phyloP scores from a whole-genome alignment of 1,140 invertebrate genomes.

The Zaprionus lachaisei region DNA sequence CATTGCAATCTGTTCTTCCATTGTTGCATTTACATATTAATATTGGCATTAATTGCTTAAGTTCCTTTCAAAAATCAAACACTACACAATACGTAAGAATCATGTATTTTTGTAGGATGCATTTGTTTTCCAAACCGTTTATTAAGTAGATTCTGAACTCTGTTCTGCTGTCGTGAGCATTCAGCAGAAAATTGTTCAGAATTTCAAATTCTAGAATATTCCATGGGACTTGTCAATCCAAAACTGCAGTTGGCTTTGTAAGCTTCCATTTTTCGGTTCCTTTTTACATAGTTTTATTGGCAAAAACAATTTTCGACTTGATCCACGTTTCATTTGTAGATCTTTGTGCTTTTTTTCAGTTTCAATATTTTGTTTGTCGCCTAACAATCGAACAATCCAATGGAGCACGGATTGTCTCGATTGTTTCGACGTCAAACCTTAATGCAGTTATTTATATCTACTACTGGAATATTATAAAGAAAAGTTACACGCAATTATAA shows the following conservation, averaged over 20 bases:
- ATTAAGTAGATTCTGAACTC: conserved; percentile 57
- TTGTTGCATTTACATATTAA: conserved; percentile 59
- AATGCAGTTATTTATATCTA: conserved; percentile 38
- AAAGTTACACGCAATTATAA: conserved; percentile 32
- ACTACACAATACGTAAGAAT: conserved; percentile 37
- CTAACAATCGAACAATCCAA: conserved; percentile 49
- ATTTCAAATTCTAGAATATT: conserved; percentile 28
- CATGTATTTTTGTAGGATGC: conserved; percentile 54
- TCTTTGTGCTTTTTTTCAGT: conserved; percentile 11
- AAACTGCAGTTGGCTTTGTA: conserved; percentile 72
- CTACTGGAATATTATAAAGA: conserved; percentile 42
- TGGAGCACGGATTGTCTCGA: conserved; percentile 67
- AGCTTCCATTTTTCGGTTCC: conserved; percentile 6
- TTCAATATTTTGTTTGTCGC: conserved; percentile 13
- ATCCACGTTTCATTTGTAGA: conserved; percentile 33
- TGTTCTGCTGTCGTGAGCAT: conserved; percentile 84
- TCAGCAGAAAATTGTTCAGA: conserved; percentile 80
- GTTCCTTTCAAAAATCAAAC: conserved; percentile 9
- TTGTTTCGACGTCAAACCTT: conserved; percentile 25
- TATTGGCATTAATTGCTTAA: conserved; percentile 42
- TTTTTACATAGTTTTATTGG: not conserved
- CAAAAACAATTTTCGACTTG: conserved; percentile 57
- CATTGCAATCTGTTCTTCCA: conserved; percentile 68
- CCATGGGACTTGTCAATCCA: conserved; percentile 26
- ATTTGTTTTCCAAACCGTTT: conserved; percentile 7